phyloP scores from a whole-genome alignment of 2,888 invertebrate species.

The Oscheius sp. region DNA sequence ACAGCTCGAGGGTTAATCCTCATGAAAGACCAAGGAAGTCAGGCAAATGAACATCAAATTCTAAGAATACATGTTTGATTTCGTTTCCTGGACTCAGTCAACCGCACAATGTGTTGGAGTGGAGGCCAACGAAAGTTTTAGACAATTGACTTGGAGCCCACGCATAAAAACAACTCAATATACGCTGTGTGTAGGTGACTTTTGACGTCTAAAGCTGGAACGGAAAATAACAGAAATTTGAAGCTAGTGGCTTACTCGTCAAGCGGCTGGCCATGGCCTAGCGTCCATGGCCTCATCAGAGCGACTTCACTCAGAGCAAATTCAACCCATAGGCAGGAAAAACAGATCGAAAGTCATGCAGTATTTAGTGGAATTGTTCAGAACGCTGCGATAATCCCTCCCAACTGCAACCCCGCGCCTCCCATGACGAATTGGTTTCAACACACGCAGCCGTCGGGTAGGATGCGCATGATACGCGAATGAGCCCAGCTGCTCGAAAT shows the following conservation, averaged over 20 bases:
- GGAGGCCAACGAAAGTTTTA: neutral
- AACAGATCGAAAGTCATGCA: constrained; percentile 30
- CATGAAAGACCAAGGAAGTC: no score
- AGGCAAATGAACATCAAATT: no score
- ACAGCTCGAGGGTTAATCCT: no score
- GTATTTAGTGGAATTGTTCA: constrained; percentile 29
- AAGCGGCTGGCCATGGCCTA: no score
- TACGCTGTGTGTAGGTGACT: no score
- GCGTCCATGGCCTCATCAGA: constrained; percentile 19
- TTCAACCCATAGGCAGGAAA: constrained; percentile 2
- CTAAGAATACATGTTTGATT: no score
- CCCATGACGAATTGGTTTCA: constrained; percentile 28
- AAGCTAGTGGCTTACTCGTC: neutral
- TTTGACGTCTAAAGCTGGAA: no score
- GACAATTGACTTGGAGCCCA: neutral
- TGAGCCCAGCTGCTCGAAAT: constrained; percentile 22
- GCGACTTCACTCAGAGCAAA: constrained; percentile 7
- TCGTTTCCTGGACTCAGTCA: no score
- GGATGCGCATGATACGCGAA: constrained; percentile 12
- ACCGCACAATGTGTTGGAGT: neutral
- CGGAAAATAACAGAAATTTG: neutral
- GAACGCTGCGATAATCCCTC: constrained; percentile 23
- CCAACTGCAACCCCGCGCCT: constrained; percentile 23
- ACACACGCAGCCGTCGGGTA: neutral
- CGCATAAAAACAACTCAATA: neutral